Evolutionary conservation across 2,797 vertebrate genomes (phyloP).

Genomic region (Aulostomus chinensis): DNA sequence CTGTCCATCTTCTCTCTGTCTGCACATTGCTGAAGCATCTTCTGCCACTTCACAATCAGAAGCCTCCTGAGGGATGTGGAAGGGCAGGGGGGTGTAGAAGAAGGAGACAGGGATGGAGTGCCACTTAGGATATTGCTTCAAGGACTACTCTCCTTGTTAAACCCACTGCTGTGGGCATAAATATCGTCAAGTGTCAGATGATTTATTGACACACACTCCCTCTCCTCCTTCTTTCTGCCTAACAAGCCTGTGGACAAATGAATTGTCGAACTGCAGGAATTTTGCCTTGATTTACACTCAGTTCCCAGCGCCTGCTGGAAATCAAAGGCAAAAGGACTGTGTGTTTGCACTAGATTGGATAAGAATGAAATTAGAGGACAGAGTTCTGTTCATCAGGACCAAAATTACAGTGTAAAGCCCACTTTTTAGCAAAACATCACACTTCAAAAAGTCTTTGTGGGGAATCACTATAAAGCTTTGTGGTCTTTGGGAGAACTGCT

Average conservation of each 20-base stretch:
- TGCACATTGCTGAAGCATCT: slow-evolving; percentile 46
- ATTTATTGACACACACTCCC: slow-evolving; percentile 75
- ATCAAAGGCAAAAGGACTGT: slow-evolving; percentile 14
- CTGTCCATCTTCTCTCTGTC: slow-evolving; percentile 11
- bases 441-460: no score
- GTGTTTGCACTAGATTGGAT: slow-evolving; percentile 5
- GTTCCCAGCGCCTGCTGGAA: slow-evolving; percentile 50
- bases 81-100: slow-evolving; percentile 24
- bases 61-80: slow-evolving; percentile 54
- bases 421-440: no score
- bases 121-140: slow-evolving; percentile 82
- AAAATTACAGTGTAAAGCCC: no score
- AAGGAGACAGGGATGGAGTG: slow-evolving; percentile 74
- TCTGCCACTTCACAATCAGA: slow-evolving; percentile 72
- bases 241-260: slow-evolving; percentile 77
- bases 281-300: slow-evolving; percentile 69
- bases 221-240: slow-evolving; percentile 66
- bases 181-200: slow-evolving; percentile 69
- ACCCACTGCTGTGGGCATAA: slow-evolving; percentile 74
- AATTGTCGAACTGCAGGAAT: slow-evolving; percentile 71
- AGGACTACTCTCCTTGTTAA: slow-evolving; percentile 77
- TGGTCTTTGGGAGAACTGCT: no score
- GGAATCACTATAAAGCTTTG: no score
- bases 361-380: neutral
- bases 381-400: slow-evolving; percentile 7